Base-by-base conservation (phyloP, 2,888 invertebrate genomes). In the Carterocephalus palaemon region DNA sequence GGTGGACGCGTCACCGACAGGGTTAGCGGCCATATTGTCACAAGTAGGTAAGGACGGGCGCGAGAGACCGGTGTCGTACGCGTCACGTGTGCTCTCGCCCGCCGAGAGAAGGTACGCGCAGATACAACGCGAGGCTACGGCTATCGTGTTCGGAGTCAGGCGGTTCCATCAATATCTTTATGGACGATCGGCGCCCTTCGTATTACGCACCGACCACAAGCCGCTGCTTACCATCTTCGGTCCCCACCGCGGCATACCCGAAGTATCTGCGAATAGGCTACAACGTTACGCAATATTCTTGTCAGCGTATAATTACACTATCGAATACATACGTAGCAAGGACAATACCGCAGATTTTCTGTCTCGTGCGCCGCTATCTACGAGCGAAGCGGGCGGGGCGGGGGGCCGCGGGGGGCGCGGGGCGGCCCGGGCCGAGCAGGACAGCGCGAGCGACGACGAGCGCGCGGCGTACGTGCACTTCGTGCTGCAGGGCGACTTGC, bases 281-380 rank as follows among this genome's bases (percentile, higher is more conserved):
- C 57, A 61, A 23, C 48, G 60, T 1, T 60, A 60, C 22, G 60
- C 57, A 0, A 46, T 60, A 13, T 63, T 57, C 34, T 19, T 61
- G 3, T 20, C 32, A 2, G 37, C 26, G 0, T 37, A 37, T 19
- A 37, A 37, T n/a, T 37, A 26, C 4, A n/a, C 4, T 1, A 37
- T 37, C 3, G 53, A 53, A 19, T 53, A 48, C 23, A 33, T 50
- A 1, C 20, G 37, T 1, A 51, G 53, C 33, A 42, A 24, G 16
- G 36, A 49, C 10, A 51, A 51, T 22, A 46, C 33, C 10, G 51
- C 53, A 10, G 53, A 54, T 34, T 54, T 36, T 26, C 36, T 54
- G 19, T 49, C 53, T 15, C 49, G 53, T 6, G 42, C 51, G 9
- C 13, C 34, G 15, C n/a, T 36, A 8, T 9, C 16, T 39, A 9